Base-by-base conservation (phyloP, 2,113 vertebrate genomes). In the Brevimyrus niger region DNA sequence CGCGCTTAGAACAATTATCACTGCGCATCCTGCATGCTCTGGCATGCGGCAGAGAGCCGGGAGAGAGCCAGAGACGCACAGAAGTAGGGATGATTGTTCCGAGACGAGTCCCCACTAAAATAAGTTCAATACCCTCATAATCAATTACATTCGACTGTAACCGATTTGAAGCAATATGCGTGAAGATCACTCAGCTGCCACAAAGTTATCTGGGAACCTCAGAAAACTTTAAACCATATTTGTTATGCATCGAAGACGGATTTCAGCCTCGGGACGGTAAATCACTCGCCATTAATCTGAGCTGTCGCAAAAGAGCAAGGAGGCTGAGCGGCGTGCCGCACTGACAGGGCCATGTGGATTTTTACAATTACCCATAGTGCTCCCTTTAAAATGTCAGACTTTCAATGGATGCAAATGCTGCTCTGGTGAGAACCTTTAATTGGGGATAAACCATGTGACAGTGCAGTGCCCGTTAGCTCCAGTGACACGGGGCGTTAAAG, bases 1-100 rank as follows among this genome's bases (percentile, higher is more conserved):
- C 73, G 9, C 46, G 89, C 88, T 90, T 92, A 47, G 90, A 90
- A 93, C 95, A 95, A 95, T 96, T 95, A 96, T 94, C 95, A 91
- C 93, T 86, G 89, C 44, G 90, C 91, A 91, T 94, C 90, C 90
- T 92, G 92, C 94, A 93, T 94, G 94, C 94, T 94, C 92, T 92
- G 94, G 94, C 90, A 90, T 89, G 93, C 91, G 91, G 90, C 83
- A 90, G 61, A 73, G 46, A 87, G 13, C 23, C 83, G 84, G 87
- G 83, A 88, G 17, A 84, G 82, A 21, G 42, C 48, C 31, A 35
- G 53, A 55, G 90, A 89, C 3, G 3, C 10, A 27, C 85, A 42
- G 35, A 55, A 50, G 50, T 35, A 38, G 11, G 31, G 85, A 53
- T 55, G n/a, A 50, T 35, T 38, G 31, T 87, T 51, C 85, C 5